phyloP scores from a whole-genome alignment of 2,888 invertebrate genomes.

The Synergus umbraculus region DNA sequence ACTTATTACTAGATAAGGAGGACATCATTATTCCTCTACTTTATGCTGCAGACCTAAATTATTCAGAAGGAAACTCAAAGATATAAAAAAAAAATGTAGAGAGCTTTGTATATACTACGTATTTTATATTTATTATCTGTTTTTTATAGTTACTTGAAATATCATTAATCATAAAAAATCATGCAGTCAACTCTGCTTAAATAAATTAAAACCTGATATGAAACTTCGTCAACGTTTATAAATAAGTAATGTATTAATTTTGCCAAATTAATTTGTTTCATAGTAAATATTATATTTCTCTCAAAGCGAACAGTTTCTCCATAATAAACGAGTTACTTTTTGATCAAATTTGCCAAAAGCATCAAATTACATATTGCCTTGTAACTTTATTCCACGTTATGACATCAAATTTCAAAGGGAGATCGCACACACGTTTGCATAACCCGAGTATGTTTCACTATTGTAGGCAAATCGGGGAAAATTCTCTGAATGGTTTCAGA shows the following conservation, averaged over 20 bases:
- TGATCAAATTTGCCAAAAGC: neutral
- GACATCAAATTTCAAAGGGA: neutral
- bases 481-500: neutral
- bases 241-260: neutral
- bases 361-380: neutral
- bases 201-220: neutral
- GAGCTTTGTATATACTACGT: no score
- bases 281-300: neutral
- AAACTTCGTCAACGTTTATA: neutral
- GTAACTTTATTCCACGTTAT: neutral
- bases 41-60: neutral
- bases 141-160: no score
- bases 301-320: neutral
- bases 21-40: neutral
- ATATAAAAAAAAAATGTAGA: neutral
- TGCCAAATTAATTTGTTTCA: neutral
- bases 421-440: neutral
- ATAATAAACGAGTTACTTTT: neutral
- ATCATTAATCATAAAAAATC: neutral
- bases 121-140: no score
- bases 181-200: neutral
- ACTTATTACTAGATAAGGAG: neutral
- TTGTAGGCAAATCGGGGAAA: slow-evolving; percentile 28
- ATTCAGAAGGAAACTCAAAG: neutral
- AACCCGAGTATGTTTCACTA: neutral